A percentile compares a stretch with the other conserved stretches of the same genome.
These are phyloP conservation scores for Herminia tarsipennalis DNA, from an alignment of 2,888 invertebrate species.

Conservation along the genomic window DNA sequence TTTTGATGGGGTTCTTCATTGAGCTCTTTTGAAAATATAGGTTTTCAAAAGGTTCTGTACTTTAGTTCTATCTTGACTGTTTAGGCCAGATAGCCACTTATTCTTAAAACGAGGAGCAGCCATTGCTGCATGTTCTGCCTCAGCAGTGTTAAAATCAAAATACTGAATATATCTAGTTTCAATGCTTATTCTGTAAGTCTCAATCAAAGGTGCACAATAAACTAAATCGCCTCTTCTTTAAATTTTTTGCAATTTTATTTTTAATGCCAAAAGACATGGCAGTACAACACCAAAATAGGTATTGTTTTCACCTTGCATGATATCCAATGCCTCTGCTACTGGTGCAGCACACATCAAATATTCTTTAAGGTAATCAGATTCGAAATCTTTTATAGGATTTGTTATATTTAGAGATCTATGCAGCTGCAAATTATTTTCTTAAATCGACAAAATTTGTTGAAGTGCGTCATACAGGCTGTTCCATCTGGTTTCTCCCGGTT, in stretches of 20 bases:
- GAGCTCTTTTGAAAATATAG: constrained; percentile 25
- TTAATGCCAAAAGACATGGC: constrained; percentile 21
- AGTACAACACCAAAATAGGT: constrained; percentile 19
- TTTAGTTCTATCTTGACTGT: constrained; percentile 18
- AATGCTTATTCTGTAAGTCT: constrained; percentile 7
- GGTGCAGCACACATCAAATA: constrained; percentile 20
- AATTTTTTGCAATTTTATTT: constrained; percentile 18
- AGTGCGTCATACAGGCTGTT: constrained; percentile 12
- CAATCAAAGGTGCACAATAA: constrained; percentile 6
- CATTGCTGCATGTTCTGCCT: constrained; percentile 22
- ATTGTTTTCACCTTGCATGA: constrained; percentile 15
- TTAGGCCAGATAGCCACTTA: constrained; percentile 22
- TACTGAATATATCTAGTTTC: constrained; percentile 12
- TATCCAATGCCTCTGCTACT: constrained; percentile 19
- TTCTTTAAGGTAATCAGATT: constrained; percentile 25
- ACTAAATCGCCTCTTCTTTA: constrained; percentile 6
- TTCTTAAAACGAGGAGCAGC: constrained; percentile 19
- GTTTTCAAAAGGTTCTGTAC: constrained; percentile 26
- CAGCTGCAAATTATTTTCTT: constrained; percentile 8
- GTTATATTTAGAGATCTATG: constrained; percentile 13
- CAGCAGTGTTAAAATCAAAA: constrained; percentile 11
- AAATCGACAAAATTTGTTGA: constrained; percentile 4
- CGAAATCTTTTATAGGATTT: constrained; percentile 14
- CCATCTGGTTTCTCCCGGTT: constrained; percentile 16
- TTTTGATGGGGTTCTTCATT: constrained; percentile 10